These are phyloP conservation scores for Tipula lateralis DNA, from an alignment of 2,888 invertebrate species.

Conservation along the genomic window DNA sequence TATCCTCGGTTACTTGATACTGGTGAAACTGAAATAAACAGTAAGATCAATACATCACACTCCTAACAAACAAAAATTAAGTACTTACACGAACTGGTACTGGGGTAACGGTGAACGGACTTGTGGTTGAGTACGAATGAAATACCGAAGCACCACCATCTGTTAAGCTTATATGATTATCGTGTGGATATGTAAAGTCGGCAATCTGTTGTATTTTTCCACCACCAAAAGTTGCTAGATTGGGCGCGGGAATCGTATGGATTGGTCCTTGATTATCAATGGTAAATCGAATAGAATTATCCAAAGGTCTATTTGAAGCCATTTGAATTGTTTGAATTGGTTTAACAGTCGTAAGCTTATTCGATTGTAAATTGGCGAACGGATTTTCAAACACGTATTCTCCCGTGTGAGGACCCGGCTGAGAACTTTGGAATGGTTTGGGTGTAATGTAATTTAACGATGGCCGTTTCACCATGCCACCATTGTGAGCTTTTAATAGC, in stretches of 20 bases:
- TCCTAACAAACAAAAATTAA: background rate
- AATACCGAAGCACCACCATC: background rate
- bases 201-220: background rate
- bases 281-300: conserved; percentile 59
- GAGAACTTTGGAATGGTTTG: conserved; percentile 31
- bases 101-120: background rate
- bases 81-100: background rate
- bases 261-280: conserved; percentile 87
- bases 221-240: conserved; percentile 50
- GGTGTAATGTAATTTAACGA: background rate
- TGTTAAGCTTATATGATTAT: conserved; percentile 41
- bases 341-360: conserved; percentile 40
- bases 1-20: conserved; percentile 55
- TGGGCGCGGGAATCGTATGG: conserved; percentile 81
- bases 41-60: background rate
- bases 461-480: background rate
- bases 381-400: conserved; percentile 45
- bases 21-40: conserved; percentile 39
- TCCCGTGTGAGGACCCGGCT: conserved; percentile 40
- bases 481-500: background rate
- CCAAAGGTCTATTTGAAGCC: conserved; percentile 36
- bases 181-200: conserved; percentile 36
- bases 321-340: background rate
- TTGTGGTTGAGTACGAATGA: background rate
- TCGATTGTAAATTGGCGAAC: conserved; percentile 39